Evolutionary conservation across 1,140 invertebrate species (phyloP), one percentile per base, ranked within the genome.

Genomic region (Nebria ingens): DNA sequence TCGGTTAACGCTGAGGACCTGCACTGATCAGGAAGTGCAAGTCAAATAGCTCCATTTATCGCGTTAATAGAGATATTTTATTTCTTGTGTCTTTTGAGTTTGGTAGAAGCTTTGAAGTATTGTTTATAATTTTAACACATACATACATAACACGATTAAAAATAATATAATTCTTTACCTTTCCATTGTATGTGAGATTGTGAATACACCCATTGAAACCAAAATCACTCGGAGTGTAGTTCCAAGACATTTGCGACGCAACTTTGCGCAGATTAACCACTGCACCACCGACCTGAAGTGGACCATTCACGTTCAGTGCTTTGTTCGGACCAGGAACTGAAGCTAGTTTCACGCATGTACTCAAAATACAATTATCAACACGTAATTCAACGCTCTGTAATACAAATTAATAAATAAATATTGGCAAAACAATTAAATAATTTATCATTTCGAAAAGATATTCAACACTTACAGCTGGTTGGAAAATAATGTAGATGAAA

Each of bases 231-330:
- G 77, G 63, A 80, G 71, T 40, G 75, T 74, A 85, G 84, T 87
- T 56, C 78, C 77, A 58, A 80, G 80, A 51, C 9, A 22, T 54
- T 54, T 72, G 65, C 51, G 71, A 60, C 1, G 76, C 76, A 6
- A 75, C 65, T 0, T 68, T 64, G 2, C 76, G 75, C 1, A 91
- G 70, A 17, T 75, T 65, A 1, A 70, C 65, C 29, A 80, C 77
- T 0, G 82, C 78, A 9, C 93, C 93, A 15, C 93, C 93, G 6
- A 97, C 59, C 72, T 95, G 91, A 15, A 96, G 73, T 0, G 91
- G 89, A 0, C 87, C 82, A 68, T 94, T 93, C 0, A 94, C 87
- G 65, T 94, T 94, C 0, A 96, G 72, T 61, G 87, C 85, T 66
- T 87, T 79, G 60, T 87, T 85, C 1, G 79, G 73, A 0, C 86